Base-by-base conservation (phyloP, 2,113 vertebrate species). In the Pelodiscus sinensis region DNA sequence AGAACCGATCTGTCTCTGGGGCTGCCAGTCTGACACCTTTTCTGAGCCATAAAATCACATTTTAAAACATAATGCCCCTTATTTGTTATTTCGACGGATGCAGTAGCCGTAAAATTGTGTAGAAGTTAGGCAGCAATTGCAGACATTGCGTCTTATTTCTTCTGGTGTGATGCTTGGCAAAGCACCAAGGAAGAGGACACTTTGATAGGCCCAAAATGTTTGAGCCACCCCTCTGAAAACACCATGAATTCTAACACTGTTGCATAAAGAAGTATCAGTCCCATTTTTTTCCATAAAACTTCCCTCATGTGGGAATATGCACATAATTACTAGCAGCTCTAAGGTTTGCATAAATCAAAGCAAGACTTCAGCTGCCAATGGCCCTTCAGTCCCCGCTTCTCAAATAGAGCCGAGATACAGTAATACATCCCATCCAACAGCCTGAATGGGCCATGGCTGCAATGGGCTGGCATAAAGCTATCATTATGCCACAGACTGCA, bases 391-490 rank as follows among this genome's bases (percentile, higher is more conserved):
- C 89, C 91, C 93, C 91, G 90, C 0, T 0, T 87, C 92, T 82
- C 65, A 0, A 94, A 95, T 25, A 60, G 90, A 85, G 73, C 95
- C 78, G 88, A 94, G 91, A 86, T 95, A 82, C 95, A 91, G 95
- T 81, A 96, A 82, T 73, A 95, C 65, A 82, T 56, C 88, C 87
- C 84, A 89, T 97, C 96, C 96, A 97, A 96, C 60, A 87, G 82
- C 90, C 86, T 97, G 96, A 97, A 97, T 91, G 96, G 78, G 91
- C 65, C 38, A 21, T 84, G 92, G 80, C 58, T 60, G 82, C 52
- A 96, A 94, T 85, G 91, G 93, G 56, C 92, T 95, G 95, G 93
- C 96, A 97, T 96, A 97, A 97, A 96, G 96, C 96, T 91, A 87
- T 92, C 96, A 96, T 77, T 97, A 94, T 97, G 82, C 93, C 92